A percentile compares a stretch with the other conserved stretches of the same genome.
These are phyloP conservation scores for Prionailurus bengalensis DNA, from an alignment of 2,113 vertebrate genomes.

Conservation along the genomic window DNA sequence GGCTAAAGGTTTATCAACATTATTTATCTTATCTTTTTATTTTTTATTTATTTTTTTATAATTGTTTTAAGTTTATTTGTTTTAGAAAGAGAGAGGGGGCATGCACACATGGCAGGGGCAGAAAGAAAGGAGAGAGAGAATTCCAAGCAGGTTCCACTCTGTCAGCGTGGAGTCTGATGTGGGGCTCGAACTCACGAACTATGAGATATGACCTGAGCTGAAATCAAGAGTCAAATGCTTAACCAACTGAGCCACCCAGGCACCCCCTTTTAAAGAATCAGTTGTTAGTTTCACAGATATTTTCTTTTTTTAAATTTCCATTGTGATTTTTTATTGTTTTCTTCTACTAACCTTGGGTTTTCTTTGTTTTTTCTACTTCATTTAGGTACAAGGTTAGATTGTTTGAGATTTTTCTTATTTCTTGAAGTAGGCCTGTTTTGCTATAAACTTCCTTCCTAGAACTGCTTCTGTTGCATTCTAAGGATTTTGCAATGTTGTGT, in stretches of 20 bases:
- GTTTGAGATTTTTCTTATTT: background rate
- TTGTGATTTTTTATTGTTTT: background rate
- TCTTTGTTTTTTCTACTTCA: background rate
- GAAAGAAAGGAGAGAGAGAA: too few species aligned
- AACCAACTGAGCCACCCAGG: too few species aligned
- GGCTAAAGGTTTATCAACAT: background rate
- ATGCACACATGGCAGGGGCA: too few species aligned
- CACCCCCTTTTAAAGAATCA: background rate
- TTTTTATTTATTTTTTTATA: too few species aligned
- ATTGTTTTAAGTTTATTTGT: too few species aligned
- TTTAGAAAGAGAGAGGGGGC: too few species aligned
- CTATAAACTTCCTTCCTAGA: background rate
- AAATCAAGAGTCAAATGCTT: too few species aligned
- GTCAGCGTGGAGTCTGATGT: too few species aligned
- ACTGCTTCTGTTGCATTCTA: background rate
- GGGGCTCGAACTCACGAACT: too few species aligned
- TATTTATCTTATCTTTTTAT: background rate
- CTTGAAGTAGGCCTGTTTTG: background rate
- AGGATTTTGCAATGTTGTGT: background rate
- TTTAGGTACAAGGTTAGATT: background rate
- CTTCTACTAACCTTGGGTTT: background rate
- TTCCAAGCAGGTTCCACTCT: too few species aligned
- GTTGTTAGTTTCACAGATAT: background rate
- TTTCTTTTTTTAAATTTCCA: background rate
- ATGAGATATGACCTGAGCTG: too few species aligned